Conservation (phyloP, 2,113 vertebrate genomes). For the Xerus inauris region DNA sequence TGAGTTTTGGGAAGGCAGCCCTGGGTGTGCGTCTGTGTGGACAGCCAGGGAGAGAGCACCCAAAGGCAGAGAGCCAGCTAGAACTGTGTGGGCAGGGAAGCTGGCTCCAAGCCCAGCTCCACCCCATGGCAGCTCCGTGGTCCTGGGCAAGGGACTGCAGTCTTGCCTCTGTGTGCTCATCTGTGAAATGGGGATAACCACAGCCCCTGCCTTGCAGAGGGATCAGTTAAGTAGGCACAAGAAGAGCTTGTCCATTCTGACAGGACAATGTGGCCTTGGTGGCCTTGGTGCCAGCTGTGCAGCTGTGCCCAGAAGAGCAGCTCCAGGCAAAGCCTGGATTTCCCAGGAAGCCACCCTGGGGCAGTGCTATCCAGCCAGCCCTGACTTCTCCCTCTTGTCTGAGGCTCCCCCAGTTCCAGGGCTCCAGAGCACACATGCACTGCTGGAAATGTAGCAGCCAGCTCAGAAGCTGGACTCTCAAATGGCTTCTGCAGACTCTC, state of each 20-base stretch:
- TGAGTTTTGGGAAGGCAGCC: not conserved
- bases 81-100: not conserved
- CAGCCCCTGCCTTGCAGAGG: not conserved
- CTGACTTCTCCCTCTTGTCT: not conserved
- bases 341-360: not conserved
- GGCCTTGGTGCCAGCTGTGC: not conserved
- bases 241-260: not conserved
- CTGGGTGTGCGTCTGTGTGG: not conserved
- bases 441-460: slow-evolving; percentile 47
- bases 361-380: not conserved
- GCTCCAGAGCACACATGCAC: slow-evolving; percentile 21
- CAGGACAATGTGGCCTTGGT: not conserved
- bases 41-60: not conserved
- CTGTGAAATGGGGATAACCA: not conserved
- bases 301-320: not conserved
- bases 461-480: slow-evolving; percentile 54
- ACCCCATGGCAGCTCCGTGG: not conserved
- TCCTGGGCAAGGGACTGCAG: not conserved
- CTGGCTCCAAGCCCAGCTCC: not conserved
- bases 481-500: slow-evolving; percentile 67
- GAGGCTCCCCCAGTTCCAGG: not conserved
- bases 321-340: not conserved
- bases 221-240: not conserved
- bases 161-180: not conserved
- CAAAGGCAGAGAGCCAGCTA: not conserved